Percentiles rank a stretch among this genome's conserved stretches.
Conservation (phyloP, 2,888 invertebrate species). For the Morpho helenor region DNA sequence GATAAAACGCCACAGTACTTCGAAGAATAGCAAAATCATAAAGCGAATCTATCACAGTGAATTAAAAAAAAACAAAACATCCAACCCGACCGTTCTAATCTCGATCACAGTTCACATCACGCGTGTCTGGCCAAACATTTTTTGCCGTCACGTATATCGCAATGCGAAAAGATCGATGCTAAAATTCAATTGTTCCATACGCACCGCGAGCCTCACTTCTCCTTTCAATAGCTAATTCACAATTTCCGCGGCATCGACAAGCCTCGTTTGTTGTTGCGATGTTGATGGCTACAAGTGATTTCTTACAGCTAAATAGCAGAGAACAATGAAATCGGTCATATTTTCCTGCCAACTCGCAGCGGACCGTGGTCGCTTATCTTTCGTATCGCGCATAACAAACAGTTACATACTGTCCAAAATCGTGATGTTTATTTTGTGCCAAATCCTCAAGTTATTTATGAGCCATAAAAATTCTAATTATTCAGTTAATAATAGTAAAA, state of each 20-base stretch:
- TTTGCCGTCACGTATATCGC: slow-evolving; percentile 18
- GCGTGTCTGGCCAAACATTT: slow-evolving; percentile 18
- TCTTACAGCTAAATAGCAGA: slow-evolving; percentile 67
- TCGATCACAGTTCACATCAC: slow-evolving; percentile 17
- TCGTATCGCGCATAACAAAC: slow-evolving; percentile 69
- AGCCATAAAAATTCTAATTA: not conserved
- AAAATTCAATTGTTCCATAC: slow-evolving; percentile 57
- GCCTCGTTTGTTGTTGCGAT: slow-evolving; percentile 74
- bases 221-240: slow-evolving; percentile 71
- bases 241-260: slow-evolving; percentile 75
- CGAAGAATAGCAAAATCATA: no score
- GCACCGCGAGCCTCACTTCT: slow-evolving; percentile 19
- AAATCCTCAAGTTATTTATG: not conserved
- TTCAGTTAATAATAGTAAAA: no score
- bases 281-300: slow-evolving; percentile 75
- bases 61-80: slow-evolving; percentile 2
- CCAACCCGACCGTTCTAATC: slow-evolving; percentile 12
- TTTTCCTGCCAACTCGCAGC: slow-evolving; percentile 71
- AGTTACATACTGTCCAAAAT: slow-evolving; percentile 61
- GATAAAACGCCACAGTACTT: no score
- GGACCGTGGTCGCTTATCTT: slow-evolving; percentile 69
- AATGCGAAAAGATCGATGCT: slow-evolving; percentile 36
- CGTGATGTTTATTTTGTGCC: slow-evolving; percentile 38
- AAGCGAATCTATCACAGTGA: no score
- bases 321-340: slow-evolving; percentile 79